phyloP scores from a whole-genome alignment of 2,888 invertebrate genomes.

The Clivina fossor region DNA sequence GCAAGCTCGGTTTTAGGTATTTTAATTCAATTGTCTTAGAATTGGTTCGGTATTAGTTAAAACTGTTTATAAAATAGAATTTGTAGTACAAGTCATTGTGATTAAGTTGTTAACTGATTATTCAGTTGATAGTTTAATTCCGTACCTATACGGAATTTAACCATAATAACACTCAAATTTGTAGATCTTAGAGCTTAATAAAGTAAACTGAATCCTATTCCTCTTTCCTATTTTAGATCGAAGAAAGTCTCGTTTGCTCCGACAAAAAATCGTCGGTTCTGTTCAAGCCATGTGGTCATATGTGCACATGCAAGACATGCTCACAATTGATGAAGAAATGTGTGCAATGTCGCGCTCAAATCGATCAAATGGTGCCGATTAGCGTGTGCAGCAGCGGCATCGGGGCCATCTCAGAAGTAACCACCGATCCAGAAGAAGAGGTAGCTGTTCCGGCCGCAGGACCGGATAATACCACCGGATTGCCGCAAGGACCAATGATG shows the following conservation, averaged over 20 bases:
- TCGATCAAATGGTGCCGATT: conserved; percentile 67
- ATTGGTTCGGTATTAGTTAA: too few relatives aligned
- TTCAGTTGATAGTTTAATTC: too few relatives aligned
- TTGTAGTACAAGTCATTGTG: too few relatives aligned
- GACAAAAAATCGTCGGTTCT: conserved; percentile 89
- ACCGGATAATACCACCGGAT: conserved; percentile 55
- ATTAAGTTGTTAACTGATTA: too few relatives aligned
- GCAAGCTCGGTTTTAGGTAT: too few relatives aligned
- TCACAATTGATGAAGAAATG: conserved; percentile 97
- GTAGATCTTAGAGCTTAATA: too few relatives aligned
- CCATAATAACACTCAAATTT: too few relatives aligned
- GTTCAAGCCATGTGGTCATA: conserved; percentile 94
- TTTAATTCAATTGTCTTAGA: too few relatives aligned
- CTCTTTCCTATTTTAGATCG: conserved; percentile 65
- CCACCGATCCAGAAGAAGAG: conserved; percentile 55
- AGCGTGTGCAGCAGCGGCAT: conserved; percentile 51
- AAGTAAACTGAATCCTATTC: too few relatives aligned
- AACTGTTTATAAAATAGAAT: too few relatives aligned
- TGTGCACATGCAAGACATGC: conserved; percentile 89
- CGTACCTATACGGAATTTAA: too few relatives aligned
- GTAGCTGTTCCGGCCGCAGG: conserved; percentile 46
- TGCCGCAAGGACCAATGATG: conserved; percentile 56
- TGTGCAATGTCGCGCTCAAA: conserved; percentile 88
- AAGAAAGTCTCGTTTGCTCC: conserved; percentile 95
- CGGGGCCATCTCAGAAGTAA: conserved; percentile 57